phyloP scores from a whole-genome alignment of 1,140 invertebrate species.

The Homalodisca vitripennis region DNA sequence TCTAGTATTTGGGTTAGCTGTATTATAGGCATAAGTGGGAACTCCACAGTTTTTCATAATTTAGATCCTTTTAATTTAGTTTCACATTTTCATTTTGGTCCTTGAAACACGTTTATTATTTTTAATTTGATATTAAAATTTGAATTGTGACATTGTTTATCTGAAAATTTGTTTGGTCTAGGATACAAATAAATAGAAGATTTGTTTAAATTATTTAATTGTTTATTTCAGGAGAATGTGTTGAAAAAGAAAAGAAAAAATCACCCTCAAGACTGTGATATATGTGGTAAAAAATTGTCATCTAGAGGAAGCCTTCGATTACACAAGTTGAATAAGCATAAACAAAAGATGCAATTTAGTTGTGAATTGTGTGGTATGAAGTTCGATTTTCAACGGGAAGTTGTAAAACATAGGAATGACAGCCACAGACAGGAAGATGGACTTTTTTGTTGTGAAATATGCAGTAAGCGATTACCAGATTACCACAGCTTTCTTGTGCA shows the following conservation, averaged over 20 bases:
- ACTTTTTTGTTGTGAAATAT: constrained; percentile 8
- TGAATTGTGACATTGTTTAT: too few relatives aligned
- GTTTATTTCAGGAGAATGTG: not conserved
- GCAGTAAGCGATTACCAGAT: constrained; percentile 1
- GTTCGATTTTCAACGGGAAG: constrained; percentile 22
- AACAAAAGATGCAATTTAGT: constrained; percentile 12
- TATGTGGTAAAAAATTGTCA: constrained; percentile 28
- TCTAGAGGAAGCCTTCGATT: constrained; percentile 24
- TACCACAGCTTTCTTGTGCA: constrained; percentile 7
- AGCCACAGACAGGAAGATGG: constrained; percentile 17
- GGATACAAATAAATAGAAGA: too few relatives aligned
- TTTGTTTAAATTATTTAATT: too few relatives aligned
- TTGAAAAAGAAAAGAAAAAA: constrained; percentile 13
- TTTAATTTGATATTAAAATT: too few relatives aligned
- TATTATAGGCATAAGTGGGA: too few relatives aligned
- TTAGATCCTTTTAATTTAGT: too few relatives aligned
- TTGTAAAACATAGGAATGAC: constrained; percentile 12
- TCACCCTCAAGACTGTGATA: constrained; percentile 20
- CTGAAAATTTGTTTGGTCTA: too few relatives aligned
- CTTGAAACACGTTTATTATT: too few relatives aligned
- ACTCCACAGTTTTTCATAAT: too few relatives aligned
- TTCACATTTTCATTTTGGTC: too few relatives aligned
- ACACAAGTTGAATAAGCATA: constrained; percentile 24
- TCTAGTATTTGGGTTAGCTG: too few relatives aligned
- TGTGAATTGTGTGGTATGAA: constrained; percentile 16